Percentiles rank a stretch among this genome's conserved stretches.
phyloP scores from a whole-genome alignment of 2,888 invertebrate species.

The Pogonocherus hispidulus region DNA sequence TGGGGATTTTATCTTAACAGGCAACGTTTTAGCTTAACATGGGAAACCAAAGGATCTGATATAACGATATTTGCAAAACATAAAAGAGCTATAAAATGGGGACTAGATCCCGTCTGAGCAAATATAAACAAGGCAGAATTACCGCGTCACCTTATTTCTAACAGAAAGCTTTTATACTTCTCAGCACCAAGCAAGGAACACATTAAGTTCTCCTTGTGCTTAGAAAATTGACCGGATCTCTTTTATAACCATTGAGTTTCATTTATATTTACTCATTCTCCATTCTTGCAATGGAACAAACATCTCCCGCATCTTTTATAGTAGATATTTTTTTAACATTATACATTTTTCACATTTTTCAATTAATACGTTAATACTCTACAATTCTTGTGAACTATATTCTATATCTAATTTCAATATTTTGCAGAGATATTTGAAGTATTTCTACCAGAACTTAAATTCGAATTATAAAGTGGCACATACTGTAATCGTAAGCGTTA shows the following conservation, averaged over 20 bases:
- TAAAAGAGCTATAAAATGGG: constrained; percentile 42
- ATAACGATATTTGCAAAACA: constrained; percentile 37
- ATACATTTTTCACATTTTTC: too few species aligned
- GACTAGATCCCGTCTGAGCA: constrained; percentile 39
- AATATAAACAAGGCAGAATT: constrained; percentile 41
- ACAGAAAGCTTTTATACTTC: constrained; percentile 34
- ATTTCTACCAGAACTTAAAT: too few species aligned
- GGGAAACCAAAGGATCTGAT: constrained; percentile 28
- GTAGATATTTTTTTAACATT: too few species aligned
- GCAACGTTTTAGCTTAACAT: constrained; percentile 28
- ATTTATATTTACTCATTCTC: background rate
- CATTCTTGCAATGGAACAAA: too few species aligned
- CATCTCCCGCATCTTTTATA: too few species aligned
- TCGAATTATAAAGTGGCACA: too few species aligned
- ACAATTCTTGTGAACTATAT: too few species aligned
- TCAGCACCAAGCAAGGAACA: background rate
- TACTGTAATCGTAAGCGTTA: too few species aligned
- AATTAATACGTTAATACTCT: too few species aligned
- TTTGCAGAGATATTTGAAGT: too few species aligned
- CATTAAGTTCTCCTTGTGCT: constrained; percentile 12
- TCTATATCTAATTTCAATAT: too few species aligned
- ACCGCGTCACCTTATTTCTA: constrained; percentile 28
- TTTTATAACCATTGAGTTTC: constrained; percentile 10
- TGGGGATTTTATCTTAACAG: constrained; percentile 33
- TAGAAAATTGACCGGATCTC: constrained; percentile 8